phyloP scores from a whole-genome alignment of 2,888 invertebrate species.

The Nyleta sp. region DNA sequence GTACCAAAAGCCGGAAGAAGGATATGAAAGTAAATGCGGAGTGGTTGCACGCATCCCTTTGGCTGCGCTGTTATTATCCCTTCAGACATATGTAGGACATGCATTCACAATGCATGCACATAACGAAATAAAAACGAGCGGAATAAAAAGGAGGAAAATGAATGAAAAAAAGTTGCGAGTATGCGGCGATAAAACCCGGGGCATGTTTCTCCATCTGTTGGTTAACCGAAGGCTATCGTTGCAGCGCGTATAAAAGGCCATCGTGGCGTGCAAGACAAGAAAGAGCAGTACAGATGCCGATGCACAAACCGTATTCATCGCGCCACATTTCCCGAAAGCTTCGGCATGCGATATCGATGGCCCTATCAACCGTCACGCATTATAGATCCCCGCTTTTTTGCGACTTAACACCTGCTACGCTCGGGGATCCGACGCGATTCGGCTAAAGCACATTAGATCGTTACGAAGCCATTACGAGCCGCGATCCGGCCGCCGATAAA shows the following conservation, averaged over 20 bases:
- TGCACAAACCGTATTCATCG: conserved; percentile 47
- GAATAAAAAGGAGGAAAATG: conserved; percentile 39
- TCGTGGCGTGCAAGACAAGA: conserved; percentile 60
- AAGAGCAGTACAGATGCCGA: conserved; percentile 58
- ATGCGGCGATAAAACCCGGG: conserved; percentile 68
- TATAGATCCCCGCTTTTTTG: conserved; percentile 56
- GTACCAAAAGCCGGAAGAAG: conserved; percentile 64
- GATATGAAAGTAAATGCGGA: conserved; percentile 60
- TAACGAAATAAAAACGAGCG: conserved; percentile 17
- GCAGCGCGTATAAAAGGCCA: conserved; percentile 57
- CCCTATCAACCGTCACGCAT: conserved; percentile 59
- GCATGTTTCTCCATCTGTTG: conserved; percentile 75
- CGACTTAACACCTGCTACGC: conserved; percentile 59
- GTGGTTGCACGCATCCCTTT: conserved; percentile 69
- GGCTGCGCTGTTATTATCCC: conserved; percentile 76
- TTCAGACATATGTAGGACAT: conserved; percentile 76
- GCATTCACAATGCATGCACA: conserved; percentile 65
- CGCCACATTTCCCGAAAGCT: conserved; percentile 55
- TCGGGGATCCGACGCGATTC: conserved; percentile 26
- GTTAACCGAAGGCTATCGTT: conserved; percentile 64
- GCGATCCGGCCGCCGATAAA: conserved; percentile 21
- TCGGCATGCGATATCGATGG: conserved; percentile 69
- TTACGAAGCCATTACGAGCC: conserved; percentile 27
- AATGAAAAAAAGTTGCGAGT: conserved; percentile 69
- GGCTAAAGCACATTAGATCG: conserved; percentile 14